Evolutionary conservation across 2,797 vertebrate species (phyloP).

Genomic region (Babyrousa celebensis): DNA sequence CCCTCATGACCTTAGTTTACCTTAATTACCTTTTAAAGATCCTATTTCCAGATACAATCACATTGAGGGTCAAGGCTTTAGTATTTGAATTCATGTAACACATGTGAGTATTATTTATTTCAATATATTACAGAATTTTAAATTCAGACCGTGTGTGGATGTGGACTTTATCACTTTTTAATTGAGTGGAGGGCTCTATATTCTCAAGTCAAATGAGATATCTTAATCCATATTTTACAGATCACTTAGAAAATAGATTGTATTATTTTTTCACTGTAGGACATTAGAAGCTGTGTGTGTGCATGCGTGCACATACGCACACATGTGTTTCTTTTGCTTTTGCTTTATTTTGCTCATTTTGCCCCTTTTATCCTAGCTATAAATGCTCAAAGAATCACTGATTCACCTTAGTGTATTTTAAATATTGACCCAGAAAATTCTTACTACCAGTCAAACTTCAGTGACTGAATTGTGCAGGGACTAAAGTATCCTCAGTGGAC

Average conservation of each 20-base stretch:
- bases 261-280: background rate
- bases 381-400: background rate
- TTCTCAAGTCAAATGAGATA: slow-evolving; percentile 40
- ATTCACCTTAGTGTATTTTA: background rate
- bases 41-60: background rate
- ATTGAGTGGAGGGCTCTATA: background rate
- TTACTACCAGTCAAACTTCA: background rate
- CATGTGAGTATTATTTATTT: slow-evolving; percentile 40
- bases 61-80: background rate
- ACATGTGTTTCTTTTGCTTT: background rate
- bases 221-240: background rate
- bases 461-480: background rate
- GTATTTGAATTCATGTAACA: background rate
- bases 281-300: background rate
- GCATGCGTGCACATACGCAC: background rate
- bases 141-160: background rate
- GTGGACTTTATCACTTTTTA: slow-evolving; percentile 33
- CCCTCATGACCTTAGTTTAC: background rate
- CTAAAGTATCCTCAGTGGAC: background rate
- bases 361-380: background rate
- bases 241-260: slow-evolving; percentile 6
- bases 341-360: background rate
- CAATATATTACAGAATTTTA: slow-evolving; percentile 23
- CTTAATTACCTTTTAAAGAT: background rate
- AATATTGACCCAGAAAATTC: slow-evolving; percentile 21